A percentile compares a stretch with the other conserved stretches of the same genome.
Conservation (phyloP, 2,797 vertebrate species). For the Pyrrhura leucotis region DNA sequence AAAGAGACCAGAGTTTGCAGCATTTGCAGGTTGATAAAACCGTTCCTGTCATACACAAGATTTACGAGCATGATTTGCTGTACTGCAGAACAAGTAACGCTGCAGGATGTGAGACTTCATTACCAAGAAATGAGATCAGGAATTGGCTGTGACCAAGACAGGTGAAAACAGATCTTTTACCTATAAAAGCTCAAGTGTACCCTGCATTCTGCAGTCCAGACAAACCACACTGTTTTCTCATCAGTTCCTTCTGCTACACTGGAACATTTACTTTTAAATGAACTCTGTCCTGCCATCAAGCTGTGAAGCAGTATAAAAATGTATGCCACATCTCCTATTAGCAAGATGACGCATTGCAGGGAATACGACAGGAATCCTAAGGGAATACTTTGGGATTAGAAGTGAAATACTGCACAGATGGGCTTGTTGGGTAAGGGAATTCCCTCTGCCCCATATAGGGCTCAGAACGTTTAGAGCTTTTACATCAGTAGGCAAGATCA, state of each 20-base stretch:
- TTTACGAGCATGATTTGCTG: slow-evolving; percentile 19
- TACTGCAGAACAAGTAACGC: slow-evolving; percentile 26
- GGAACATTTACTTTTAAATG: slow-evolving; percentile 23
- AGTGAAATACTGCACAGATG: slow-evolving; percentile 71
- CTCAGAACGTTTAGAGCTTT: slow-evolving; percentile 69
- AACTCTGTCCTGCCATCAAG: slow-evolving; percentile 19
- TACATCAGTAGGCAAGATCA: slow-evolving; percentile 47
- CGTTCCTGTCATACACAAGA: background rate
- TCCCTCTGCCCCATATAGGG: slow-evolving; percentile 70
- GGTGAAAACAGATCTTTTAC: slow-evolving; percentile 50
- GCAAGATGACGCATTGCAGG: slow-evolving; percentile 63
- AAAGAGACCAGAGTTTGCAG: background rate
- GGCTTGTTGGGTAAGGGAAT: slow-evolving; percentile 68
- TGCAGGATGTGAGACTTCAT: slow-evolving; percentile 35
- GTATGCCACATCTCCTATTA: slow-evolving; percentile 20
- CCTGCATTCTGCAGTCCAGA: slow-evolving; percentile 1
- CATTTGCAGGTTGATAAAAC: slow-evolving; percentile 15
- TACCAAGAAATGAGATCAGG: slow-evolving; percentile 46
- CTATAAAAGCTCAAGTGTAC: background rate
- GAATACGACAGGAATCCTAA: slow-evolving; percentile 58
- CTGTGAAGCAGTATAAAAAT: slow-evolving; percentile 47
- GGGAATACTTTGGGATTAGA: slow-evolving; percentile 67
- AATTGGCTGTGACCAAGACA: slow-evolving; percentile 34
- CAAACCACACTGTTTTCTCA: slow-evolving; percentile 21
- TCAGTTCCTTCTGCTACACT: background rate